Evolutionary conservation across 92 coral and sea anemone genomes (phyloP).

Genomic region (Hydrozoanthus gracilis): DNA sequence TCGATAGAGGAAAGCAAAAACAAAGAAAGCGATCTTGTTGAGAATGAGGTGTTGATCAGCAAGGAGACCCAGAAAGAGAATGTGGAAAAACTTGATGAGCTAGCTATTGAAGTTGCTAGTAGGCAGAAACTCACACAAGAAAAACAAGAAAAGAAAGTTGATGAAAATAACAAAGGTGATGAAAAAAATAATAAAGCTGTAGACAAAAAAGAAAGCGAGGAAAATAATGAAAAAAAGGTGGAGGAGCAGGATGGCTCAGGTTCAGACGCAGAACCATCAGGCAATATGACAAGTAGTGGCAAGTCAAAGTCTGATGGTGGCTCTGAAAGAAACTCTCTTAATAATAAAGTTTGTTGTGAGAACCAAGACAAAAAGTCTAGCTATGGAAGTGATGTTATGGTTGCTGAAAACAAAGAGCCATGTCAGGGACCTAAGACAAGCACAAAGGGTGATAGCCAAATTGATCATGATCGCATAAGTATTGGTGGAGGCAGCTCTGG

Average conservation of each 20-base stretch:
- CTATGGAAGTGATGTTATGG: background rate
- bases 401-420: constrained; percentile 1
- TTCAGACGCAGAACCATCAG: constrained; percentile 28
- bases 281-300: background rate
- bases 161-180: background rate
- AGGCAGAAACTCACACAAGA: background rate
- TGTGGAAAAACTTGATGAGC: background rate
- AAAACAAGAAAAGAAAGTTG: constrained; percentile 1
- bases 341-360: constrained; percentile 34
- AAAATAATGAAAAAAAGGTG: background rate
- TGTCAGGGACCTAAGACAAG: background rate
- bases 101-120: background rate
- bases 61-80: constrained; percentile 1
- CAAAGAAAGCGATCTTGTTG: background rate
- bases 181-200: constrained; percentile 12
- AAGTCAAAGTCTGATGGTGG: background rate
- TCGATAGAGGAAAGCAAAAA: background rate
- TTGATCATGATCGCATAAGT: constrained; percentile 76
- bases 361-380: background rate
- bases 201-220: background rate
- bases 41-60: background rate
- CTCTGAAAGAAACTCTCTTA: background rate
- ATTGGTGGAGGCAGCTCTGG: constrained; percentile 82
- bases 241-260: constrained; percentile 5
- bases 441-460: constrained; percentile 7